Evolutionary conservation across 2,797 vertebrate species (phyloP).

Genomic region (Falco rusticolus): DNA sequence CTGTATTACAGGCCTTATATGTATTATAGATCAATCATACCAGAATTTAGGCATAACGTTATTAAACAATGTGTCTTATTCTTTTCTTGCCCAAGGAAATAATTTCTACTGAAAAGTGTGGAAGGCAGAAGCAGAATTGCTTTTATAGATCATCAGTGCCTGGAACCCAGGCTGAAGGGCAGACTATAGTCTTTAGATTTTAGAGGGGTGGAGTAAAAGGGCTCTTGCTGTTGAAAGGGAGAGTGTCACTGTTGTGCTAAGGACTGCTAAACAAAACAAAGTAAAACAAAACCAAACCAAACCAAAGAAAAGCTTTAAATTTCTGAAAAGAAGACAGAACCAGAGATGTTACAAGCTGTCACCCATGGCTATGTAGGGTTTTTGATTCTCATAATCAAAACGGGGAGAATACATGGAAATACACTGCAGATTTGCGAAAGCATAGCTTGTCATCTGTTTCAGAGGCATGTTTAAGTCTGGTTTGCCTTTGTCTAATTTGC

Average conservation of each 20-base stretch:
- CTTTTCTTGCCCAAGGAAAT: background rate
- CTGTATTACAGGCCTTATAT: background rate
- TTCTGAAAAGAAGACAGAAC: background rate
- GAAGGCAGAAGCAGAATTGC: background rate
- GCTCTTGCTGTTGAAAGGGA: background rate
- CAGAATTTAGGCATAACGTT: background rate
- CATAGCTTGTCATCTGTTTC: background rate
- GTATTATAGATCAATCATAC: background rate
- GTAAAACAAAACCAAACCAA: background rate
- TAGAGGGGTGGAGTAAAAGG: background rate
- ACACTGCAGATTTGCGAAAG: background rate
- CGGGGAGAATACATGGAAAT: background rate
- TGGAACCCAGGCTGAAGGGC: background rate
- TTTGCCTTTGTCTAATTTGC: slow-evolving; percentile 2
- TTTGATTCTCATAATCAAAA: background rate
- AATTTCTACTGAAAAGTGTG: background rate
- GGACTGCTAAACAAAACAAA: background rate
- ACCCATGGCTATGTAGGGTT: background rate
- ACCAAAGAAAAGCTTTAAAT: background rate
- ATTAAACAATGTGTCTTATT: background rate
- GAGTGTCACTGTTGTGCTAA: fast-evolving
- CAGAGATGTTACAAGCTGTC: background rate
- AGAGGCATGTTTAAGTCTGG: background rate
- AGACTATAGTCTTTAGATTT: background rate
- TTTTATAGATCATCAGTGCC: background rate